Percentiles rank a stretch among this genome's conserved stretches.
These are phyloP conservation scores for Holacanthella duospinosa DNA, from an alignment of 2,888 invertebrate species.

Conservation along the genomic window DNA sequence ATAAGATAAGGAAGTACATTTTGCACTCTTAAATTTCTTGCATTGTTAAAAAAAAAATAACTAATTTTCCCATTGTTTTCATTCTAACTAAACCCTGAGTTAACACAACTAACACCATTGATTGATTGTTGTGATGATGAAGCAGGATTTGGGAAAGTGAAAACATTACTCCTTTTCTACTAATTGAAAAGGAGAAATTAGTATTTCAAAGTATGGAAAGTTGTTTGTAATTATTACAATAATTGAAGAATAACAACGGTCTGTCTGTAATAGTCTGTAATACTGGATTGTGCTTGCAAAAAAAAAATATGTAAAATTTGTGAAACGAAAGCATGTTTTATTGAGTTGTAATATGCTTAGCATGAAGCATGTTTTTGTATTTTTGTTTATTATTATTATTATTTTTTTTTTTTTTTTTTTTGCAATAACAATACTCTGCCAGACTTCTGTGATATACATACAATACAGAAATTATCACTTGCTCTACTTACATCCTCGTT, in stretches of 20 bases:
- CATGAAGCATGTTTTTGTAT: too few species aligned
- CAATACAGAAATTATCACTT: neutral
- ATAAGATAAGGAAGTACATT: too few species aligned
- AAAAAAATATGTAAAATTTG: too few species aligned
- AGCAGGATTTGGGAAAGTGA: neutral
- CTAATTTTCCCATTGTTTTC: conserved; percentile 3
- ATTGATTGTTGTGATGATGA: neutral
- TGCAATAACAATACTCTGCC: too few species aligned
- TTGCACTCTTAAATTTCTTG: neutral
- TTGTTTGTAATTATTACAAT: neutral
- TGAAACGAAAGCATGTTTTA: too few species aligned
- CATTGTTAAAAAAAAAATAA: neutral
- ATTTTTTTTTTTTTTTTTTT: neutral
- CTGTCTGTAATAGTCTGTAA: neutral
- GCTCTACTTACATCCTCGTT: neutral
- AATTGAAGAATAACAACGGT: neutral
- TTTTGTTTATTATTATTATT: too few species aligned
- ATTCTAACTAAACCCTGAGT: neutral
- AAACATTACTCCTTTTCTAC: neutral
- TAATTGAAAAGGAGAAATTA: neutral
- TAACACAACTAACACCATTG: neutral
- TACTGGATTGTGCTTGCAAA: neutral
- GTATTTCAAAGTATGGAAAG: neutral
- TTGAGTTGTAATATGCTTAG: too few species aligned
- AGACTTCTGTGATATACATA: neutral